Percentiles rank a stretch among this genome's conserved stretches.
Evolutionary conservation across 2,888 invertebrate species (phyloP).

Genomic region (Fissipunctia ypsillon): DNA sequence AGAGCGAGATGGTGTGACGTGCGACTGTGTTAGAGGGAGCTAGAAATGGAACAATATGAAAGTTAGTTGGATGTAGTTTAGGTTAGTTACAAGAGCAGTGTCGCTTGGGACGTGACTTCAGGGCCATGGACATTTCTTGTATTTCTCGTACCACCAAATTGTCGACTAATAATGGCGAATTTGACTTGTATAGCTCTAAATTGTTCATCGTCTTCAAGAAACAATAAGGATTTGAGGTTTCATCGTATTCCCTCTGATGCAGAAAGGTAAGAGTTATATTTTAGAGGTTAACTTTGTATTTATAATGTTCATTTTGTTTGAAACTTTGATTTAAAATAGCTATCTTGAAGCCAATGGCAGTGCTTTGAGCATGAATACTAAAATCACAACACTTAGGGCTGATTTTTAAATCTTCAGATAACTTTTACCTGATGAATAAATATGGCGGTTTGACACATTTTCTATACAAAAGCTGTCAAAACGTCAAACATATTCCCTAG

Average conservation of each 20-base stretch:
- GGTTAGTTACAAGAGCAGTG: constrained; percentile 5
- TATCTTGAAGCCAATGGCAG: not conserved
- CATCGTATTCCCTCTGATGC: constrained; percentile 19
- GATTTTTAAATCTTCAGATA: too few relatives aligned
- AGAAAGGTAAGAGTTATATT: constrained; percentile 13
- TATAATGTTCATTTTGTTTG: not conserved
- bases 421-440: too few relatives aligned
- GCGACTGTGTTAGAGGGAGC: constrained; percentile 9
- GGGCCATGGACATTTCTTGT: constrained; percentile 18
- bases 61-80: not conserved
- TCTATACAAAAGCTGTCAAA: too few relatives aligned
- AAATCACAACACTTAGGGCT: too few relatives aligned
- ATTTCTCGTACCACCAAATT: not conserved
- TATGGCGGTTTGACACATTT: too few relatives aligned
- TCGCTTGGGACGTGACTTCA: constrained; percentile 8
- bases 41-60: constrained; percentile 1
- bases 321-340: not conserved
- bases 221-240: constrained; percentile 14
- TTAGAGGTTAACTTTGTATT: not conserved
- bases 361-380: not conserved
- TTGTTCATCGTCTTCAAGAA: constrained; percentile 14
- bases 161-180: constrained; percentile 6
- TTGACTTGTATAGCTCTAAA: constrained; percentile 10
- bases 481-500: too few relatives aligned
- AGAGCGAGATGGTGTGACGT: constrained; percentile 4